Evolutionary conservation across 2,797 vertebrate species (phyloP).

Genomic region (Hydrolagus colliei): DNA sequence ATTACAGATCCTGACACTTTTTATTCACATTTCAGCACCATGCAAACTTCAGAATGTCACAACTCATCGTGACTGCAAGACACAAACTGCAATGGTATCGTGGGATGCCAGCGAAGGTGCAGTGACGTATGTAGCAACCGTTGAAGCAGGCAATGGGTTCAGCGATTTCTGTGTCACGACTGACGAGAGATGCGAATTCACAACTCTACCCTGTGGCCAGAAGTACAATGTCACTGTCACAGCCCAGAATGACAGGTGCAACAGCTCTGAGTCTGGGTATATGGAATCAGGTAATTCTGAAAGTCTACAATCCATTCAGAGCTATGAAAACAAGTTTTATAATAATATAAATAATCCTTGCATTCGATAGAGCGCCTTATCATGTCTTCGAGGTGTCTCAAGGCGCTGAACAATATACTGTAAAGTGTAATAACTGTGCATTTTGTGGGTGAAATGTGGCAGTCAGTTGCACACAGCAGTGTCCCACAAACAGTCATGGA

Average conservation of each 20-base stretch:
- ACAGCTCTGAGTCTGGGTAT: constrained; percentile 1
- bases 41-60: constrained; percentile 56
- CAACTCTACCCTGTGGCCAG: constrained; percentile 32
- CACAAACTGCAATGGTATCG: constrained; percentile 44
- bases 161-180: constrained; percentile 44
- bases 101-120: constrained; percentile 46
- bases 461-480: too few species aligned
- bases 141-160: constrained; percentile 36
- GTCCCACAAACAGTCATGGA: too few species aligned
- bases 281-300: background rate
- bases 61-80: constrained; percentile 46
- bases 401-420: too few species aligned
- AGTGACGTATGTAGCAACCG: constrained; percentile 43
- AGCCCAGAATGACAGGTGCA: constrained; percentile 1
- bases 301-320: background rate
- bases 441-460: too few species aligned
- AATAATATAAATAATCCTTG: background rate
- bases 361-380: too few species aligned
- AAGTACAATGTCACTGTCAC: constrained; percentile 31
- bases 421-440: too few species aligned
- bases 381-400: too few species aligned
- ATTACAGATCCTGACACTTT: background rate
- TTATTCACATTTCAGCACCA: constrained; percentile 49
- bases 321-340: background rate
- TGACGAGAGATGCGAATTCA: constrained; percentile 35